These are phyloP conservation scores for Limanda limanda DNA, from an alignment of 2,113 vertebrate species.

Conservation along the genomic window DNA sequence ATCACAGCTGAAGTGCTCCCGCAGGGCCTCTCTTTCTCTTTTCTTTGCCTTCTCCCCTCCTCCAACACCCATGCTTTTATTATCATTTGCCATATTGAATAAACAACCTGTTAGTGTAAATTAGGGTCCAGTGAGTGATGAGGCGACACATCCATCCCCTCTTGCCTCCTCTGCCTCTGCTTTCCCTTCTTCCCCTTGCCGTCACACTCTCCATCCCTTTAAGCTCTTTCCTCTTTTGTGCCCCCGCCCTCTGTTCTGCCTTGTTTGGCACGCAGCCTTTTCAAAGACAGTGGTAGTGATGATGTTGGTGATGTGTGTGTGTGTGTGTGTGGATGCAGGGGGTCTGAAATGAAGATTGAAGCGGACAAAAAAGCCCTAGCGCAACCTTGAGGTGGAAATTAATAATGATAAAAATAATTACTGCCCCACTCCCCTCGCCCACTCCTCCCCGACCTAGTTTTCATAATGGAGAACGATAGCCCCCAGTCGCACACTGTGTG, in stretches of 20 bases:
- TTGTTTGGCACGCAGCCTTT: constrained; percentile 76
- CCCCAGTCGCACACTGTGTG: constrained; percentile 70
- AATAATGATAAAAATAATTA: constrained; percentile 89
- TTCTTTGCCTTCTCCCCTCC: constrained; percentile 59
- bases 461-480: constrained; percentile 82
- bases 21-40: constrained; percentile 65
- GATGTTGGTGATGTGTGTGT: constrained; percentile 20
- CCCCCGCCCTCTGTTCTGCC: constrained; percentile 67
- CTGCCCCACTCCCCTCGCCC: constrained; percentile 76
- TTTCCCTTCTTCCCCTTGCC: constrained; percentile 44
- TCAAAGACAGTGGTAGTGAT: constrained; percentile 64
- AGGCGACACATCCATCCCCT: constrained; percentile 71
- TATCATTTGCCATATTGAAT: constrained; percentile 76
- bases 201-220: constrained; percentile 70
- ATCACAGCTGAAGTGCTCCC: constrained; percentile 78
- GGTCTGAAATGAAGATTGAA: constrained; percentile 79
- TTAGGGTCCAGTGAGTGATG: constrained; percentile 81
- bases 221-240: constrained; percentile 77
- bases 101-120: constrained; percentile 84
- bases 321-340: constrained; percentile 64
- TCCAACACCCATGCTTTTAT: constrained; percentile 76
- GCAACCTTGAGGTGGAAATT: constrained; percentile 86
- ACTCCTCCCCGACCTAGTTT: constrained; percentile 82
- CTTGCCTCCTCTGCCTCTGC: constrained; percentile 48
- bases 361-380: constrained; percentile 79